Evolutionary conservation across 2,797 vertebrate genomes (phyloP).

Genomic region (Mus spretus): DNA sequence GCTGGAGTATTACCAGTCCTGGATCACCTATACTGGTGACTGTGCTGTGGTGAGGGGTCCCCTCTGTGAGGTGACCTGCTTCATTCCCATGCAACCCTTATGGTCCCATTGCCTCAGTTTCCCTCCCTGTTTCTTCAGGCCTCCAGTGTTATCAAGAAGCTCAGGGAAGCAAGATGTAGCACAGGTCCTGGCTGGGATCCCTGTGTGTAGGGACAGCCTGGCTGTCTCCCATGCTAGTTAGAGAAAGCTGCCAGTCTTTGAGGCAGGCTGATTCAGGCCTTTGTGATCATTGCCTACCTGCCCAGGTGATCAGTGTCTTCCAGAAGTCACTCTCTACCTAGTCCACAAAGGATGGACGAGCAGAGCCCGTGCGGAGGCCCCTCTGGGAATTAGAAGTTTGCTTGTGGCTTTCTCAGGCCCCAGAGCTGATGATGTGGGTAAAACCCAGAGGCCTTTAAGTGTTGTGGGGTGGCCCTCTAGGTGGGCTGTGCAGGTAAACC

Average conservation of each 20-base stretch:
- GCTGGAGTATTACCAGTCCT: neutral
- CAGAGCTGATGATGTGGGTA: neutral
- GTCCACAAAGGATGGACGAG: too few species aligned
- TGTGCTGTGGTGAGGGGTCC: neutral
- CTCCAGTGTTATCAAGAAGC: neutral
- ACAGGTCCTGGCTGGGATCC: neutral
- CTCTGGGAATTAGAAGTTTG: neutral
- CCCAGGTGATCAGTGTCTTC: neutral
- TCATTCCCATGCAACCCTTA: neutral
- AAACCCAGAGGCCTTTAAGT: neutral
- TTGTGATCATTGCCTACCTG: neutral
- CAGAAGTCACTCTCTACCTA: neutral
- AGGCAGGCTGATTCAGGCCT: neutral
- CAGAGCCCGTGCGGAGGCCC: neutral
- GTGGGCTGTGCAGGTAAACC: neutral
- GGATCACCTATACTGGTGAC: neutral
- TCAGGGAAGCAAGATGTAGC: neutral
- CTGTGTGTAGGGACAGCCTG: neutral
- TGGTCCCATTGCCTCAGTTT: neutral
- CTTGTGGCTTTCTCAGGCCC: neutral
- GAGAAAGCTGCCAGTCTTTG: neutral
- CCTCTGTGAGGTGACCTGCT: neutral
- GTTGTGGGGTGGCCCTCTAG: neutral
- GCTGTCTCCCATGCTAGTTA: neutral
- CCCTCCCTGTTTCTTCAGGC: neutral